Evolutionary conservation across 2,797 vertebrate genomes (phyloP), one percentile per base, ranked within the genome.

Genomic region (Diceros bicornis): DNA sequence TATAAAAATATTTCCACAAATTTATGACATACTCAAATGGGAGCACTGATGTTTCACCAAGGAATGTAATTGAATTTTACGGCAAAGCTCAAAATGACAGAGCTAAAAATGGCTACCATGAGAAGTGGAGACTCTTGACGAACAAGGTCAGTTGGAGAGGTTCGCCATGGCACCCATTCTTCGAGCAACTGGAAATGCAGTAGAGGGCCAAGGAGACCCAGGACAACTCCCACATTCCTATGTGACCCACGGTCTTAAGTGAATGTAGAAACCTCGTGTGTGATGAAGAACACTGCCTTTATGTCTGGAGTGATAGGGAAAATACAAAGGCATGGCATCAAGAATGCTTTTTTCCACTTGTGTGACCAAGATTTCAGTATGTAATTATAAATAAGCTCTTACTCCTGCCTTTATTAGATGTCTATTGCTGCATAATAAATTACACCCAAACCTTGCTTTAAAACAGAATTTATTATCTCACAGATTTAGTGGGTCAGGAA

Each of bases 1-100:
- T 75, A 55, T 81, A 77, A 93, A 82, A 64, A 50, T 55, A 96
- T 37, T 57, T 62, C 12, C 91, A 74, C 16, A 83, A 72, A 91
- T 86, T 62, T 34, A 52, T 86, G 59, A 89, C 55, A 69, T 32
- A 78, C 41, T 96, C 44, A 96, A 96, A 81, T 74, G 41, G 96
- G 7, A 90, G 18, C 2, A 64, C 0, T 74, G 13, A 66, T 87
- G 34, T 50, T 77, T 83, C n/a, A 83, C 20, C 16, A 84, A 93
- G 64, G n/a, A 72, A 68, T 23, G 0, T 61, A 84, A 68, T 13
- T 23, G 55, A 90, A 75, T 77, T 86, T 32, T 66, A 97, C 10
- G 27, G 41, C 25, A 92, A 89, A 92, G 69, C 50, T 92, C 50
- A 94, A 90, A 72, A 85, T 18, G 6, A n/a, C 50, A 87, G 74